These are phyloP conservation scores for Mus spicilegus DNA, from an alignment of 2,113 vertebrate genomes.

Conservation along the genomic window DNA sequence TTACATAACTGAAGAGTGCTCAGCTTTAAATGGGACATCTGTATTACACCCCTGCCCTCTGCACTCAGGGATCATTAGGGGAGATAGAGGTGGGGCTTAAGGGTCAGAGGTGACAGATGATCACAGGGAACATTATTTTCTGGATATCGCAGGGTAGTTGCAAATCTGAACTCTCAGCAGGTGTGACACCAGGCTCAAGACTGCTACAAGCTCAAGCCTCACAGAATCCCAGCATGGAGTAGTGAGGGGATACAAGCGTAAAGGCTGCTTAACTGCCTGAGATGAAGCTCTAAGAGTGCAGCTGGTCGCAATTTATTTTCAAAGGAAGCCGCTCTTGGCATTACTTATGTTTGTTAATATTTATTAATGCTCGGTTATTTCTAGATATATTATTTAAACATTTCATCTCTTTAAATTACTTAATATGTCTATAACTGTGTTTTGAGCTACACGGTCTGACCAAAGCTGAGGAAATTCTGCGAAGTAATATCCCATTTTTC, in stretches of 20 bases:
- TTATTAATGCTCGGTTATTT: slow-evolving; percentile 48
- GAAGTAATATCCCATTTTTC: slow-evolving; percentile 56
- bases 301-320: slow-evolving; percentile 14
- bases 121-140: background rate
- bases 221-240: background rate
- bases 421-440: slow-evolving; percentile 14
- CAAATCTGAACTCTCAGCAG: background rate
- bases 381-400: slow-evolving; percentile 44
- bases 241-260: background rate
- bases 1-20: background rate
- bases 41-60: background rate
- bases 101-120: background rate
- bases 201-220: background rate
- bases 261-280: background rate
- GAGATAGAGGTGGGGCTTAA: background rate
- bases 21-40: background rate
- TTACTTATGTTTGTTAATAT: slow-evolving; percentile 18
- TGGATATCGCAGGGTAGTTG: background rate
- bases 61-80: too few species aligned
- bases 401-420: slow-evolving; percentile 45
- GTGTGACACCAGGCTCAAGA: background rate
- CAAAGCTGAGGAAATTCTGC: slow-evolving; percentile 35
- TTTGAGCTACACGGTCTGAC: slow-evolving; percentile 37
- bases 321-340: background rate
- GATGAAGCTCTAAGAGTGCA: background rate